Evolutionary conservation across 2,797 vertebrate species (phyloP).

Genomic region (Semaprochilodus insignis): DNA sequence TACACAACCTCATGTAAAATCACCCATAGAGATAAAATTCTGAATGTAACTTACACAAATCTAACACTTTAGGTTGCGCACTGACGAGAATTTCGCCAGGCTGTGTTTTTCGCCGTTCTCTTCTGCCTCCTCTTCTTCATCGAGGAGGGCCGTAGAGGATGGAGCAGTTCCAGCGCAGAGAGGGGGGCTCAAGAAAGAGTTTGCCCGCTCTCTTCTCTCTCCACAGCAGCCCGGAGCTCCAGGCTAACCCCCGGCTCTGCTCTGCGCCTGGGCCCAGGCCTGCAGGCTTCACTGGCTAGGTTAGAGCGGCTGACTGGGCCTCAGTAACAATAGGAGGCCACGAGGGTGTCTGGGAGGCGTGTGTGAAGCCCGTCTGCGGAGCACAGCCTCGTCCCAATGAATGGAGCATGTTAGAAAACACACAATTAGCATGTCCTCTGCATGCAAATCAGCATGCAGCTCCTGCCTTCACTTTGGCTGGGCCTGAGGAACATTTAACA

Average conservation of each 20-base stretch:
- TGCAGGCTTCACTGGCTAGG: conserved; percentile 60
- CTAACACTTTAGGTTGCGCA: conserved; percentile 35
- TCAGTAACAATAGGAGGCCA: conserved; percentile 78
- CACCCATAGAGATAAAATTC: conserved; percentile 15
- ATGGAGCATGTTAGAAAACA: conserved; percentile 85
- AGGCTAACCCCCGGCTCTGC: conserved; percentile 63
- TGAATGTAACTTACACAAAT: conserved; percentile 71
- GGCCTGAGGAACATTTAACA: conserved; percentile 85
- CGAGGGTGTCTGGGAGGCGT: conserved; percentile 74
- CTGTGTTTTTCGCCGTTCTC: conserved; percentile 19
- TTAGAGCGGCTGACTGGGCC: conserved; percentile 61
- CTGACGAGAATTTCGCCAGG: conserved; percentile 48
- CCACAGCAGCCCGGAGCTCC: conserved; percentile 50
- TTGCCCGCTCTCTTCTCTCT: conserved; percentile 40
- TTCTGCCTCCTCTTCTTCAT: not conserved
- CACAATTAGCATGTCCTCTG: conserved; percentile 86
- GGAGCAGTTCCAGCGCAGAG: not conserved
- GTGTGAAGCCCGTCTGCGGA: conserved; percentile 80
- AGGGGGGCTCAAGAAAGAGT: conserved; percentile 26
- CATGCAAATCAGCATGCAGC: conserved; percentile 81
- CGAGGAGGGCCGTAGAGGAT: conserved; percentile 14
- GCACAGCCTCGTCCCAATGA: conserved; percentile 78
- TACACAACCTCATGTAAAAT: conserved; percentile 18
- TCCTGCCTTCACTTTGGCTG: conserved; percentile 76
- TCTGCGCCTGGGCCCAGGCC: conserved; percentile 48